Evolutionary conservation across 2,888 invertebrate genomes (phyloP).

Genomic region (Aplocera efformata): DNA sequence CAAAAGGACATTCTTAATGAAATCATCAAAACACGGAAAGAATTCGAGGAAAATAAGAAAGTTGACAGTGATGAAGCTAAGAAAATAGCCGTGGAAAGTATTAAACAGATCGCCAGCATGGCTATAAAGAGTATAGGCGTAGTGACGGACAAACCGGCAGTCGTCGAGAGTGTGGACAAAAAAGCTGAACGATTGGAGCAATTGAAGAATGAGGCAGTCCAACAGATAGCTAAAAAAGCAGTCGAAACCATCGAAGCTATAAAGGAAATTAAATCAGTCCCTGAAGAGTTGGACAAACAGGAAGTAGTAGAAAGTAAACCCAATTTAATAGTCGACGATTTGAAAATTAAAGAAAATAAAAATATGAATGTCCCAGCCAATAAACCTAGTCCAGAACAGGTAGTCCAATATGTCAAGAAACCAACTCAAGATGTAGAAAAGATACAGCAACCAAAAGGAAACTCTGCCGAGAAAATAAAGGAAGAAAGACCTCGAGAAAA

Average conservation of each 20-base stretch:
- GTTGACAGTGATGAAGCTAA: slow-evolving; percentile 67
- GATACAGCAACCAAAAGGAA: background rate
- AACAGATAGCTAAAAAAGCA: slow-evolving; percentile 72
- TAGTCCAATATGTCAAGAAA: slow-evolving; percentile 17
- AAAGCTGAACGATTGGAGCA: slow-evolving; percentile 49
- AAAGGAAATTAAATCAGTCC: slow-evolving; percentile 52
- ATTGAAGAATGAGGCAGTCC: slow-evolving; percentile 59
- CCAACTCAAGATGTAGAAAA: background rate
- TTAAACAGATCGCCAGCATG: slow-evolving; percentile 71
- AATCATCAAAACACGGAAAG: slow-evolving; percentile 78
- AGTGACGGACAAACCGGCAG: slow-evolving; percentile 60
- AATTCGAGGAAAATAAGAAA: slow-evolving; percentile 69
- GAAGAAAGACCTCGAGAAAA: slow-evolving; percentile 10
- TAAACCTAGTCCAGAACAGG: slow-evolving; percentile 12
- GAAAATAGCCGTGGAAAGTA: slow-evolving; percentile 74
- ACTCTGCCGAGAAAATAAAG: slow-evolving; percentile 7
- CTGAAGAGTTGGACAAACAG: slow-evolving; percentile 17
- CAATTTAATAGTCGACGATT: slow-evolving; percentile 3
- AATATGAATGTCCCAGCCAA: slow-evolving; percentile 2
- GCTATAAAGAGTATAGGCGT: slow-evolving; percentile 70
- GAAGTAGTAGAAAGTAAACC: slow-evolving; percentile 7
- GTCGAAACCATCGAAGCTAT: slow-evolving; percentile 69
- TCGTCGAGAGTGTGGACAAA: slow-evolving; percentile 33
- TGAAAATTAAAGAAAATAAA: slow-evolving; percentile 4
- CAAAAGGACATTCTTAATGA: slow-evolving; percentile 83